These are phyloP conservation scores for Achatina immaculata DNA, from an alignment of 1,140 invertebrate species.

Conservation along the genomic window DNA sequence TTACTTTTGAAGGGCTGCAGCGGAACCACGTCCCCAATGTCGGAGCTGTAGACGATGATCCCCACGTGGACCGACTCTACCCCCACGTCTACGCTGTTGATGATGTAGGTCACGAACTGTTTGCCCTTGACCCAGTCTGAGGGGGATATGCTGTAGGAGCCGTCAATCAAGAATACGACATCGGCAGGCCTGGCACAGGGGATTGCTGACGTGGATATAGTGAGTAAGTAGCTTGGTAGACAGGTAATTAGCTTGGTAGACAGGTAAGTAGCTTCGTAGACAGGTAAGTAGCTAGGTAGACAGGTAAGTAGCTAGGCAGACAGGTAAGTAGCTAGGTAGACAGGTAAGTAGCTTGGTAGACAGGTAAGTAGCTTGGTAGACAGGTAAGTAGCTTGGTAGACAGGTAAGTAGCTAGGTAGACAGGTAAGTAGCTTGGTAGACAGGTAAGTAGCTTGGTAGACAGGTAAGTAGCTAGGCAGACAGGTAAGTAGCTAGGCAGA, in stretches of 20 bases:
- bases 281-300: background rate
- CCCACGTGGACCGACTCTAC: constrained; percentile 50
- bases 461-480: background rate
- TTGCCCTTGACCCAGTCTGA: constrained; percentile 29
- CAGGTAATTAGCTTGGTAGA: background rate
- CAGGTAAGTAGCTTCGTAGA: background rate
- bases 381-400: constrained; percentile 18
- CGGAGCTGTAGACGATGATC: constrained; percentile 54
- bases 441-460: background rate
- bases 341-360: background rate
- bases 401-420: no score
- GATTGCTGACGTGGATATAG: constrained; percentile 25
- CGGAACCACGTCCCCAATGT: constrained; percentile 49
- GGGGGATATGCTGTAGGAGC: constrained; percentile 45
- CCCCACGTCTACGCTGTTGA: constrained; percentile 38
- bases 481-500: background rate
- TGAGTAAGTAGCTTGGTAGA: background rate
- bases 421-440: no score
- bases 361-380: background rate
- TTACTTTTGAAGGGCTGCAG: constrained; percentile 28
- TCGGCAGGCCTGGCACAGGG: constrained; percentile 54
- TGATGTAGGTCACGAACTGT: constrained; percentile 38
- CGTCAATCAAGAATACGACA: constrained; percentile 57
- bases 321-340: background rate
- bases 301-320: background rate